A percentile compares a stretch with the other conserved stretches of the same genome.
Conservation (phyloP, 2,113 vertebrate species). For the Pituophis catenifer region DNA sequence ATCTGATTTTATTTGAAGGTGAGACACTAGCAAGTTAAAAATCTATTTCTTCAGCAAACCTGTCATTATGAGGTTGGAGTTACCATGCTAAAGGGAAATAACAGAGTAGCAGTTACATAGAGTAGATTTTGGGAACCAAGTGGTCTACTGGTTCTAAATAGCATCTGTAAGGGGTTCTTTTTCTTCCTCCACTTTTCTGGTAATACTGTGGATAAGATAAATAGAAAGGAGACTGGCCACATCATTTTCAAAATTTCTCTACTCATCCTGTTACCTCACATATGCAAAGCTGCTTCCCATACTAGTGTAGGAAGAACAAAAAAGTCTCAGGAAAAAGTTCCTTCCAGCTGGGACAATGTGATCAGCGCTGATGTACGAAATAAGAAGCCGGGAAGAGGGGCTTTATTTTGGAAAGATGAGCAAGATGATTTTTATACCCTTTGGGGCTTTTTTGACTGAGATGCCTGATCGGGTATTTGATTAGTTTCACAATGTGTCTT, state of each 20-base stretch:
- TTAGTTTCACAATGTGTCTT: too few relatives aligned
- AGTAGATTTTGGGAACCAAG: background rate
- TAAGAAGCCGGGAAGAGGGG: too few relatives aligned
- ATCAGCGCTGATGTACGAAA: too few relatives aligned
- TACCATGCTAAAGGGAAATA: background rate
- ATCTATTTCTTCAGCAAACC: background rate
- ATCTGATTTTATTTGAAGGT: background rate
- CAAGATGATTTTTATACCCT: too few relatives aligned
- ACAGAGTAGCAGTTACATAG: background rate
- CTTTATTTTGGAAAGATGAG: too few relatives aligned
- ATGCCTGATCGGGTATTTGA: too few relatives aligned
- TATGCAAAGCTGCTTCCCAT: background rate
- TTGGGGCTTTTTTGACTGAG: too few relatives aligned
- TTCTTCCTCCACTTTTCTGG: background rate
- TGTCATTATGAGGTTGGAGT: background rate
- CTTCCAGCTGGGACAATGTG: too few relatives aligned
- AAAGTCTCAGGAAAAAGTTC: too few relatives aligned
- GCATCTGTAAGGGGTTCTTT: background rate
- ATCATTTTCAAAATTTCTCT: background rate
- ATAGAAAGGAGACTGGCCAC: background rate
- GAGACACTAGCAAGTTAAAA: background rate
- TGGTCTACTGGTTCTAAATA: background rate
- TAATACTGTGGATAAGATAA: background rate
- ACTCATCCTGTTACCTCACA: background rate
- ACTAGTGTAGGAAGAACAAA: background rate